phyloP scores from a whole-genome alignment of 2,113 vertebrate genomes.

The human region DNA sequence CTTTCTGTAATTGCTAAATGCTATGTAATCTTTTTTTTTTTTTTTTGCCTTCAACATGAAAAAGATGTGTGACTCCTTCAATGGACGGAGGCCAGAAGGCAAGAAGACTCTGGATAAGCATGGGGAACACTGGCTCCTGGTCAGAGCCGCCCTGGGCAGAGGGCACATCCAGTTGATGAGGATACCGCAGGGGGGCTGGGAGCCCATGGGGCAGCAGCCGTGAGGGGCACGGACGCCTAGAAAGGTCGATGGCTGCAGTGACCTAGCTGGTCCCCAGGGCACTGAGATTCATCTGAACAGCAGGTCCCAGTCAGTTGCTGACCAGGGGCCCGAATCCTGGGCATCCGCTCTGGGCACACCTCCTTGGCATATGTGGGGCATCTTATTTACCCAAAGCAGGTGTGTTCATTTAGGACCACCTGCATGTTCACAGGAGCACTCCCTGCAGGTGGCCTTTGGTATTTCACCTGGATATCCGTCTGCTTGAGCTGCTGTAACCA shows the following conservation, averaged over 20 bases:
- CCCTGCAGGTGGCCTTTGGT: background rate
- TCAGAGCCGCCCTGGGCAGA: too few species aligned
- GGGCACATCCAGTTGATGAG: rapidly evolving
- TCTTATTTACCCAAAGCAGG: background rate
- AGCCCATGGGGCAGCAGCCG: rapidly evolving
- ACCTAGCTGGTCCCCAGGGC: background rate
- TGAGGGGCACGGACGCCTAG: background rate
- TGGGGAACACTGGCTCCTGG: background rate
- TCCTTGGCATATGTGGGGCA: background rate
- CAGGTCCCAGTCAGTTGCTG: background rate
- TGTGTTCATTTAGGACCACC: background rate
- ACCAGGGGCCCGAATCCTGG: background rate
- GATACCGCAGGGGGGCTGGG: background rate
- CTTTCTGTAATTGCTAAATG: background rate
- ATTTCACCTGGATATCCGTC: background rate
- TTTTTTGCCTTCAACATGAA: background rate
- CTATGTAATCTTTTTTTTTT: too few species aligned
- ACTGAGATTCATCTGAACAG: rapidly evolving
- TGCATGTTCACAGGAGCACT: too few species aligned
- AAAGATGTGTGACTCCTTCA: background rate
- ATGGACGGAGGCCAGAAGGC: rapidly evolving
- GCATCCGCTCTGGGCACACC: rapidly evolving
- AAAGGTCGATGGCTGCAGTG: background rate
- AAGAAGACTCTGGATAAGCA: background rate
- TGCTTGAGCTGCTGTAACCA: background rate